Evolutionary conservation across 2,888 invertebrate species (phyloP).

Genomic region (Agapostemon virescens): DNA sequence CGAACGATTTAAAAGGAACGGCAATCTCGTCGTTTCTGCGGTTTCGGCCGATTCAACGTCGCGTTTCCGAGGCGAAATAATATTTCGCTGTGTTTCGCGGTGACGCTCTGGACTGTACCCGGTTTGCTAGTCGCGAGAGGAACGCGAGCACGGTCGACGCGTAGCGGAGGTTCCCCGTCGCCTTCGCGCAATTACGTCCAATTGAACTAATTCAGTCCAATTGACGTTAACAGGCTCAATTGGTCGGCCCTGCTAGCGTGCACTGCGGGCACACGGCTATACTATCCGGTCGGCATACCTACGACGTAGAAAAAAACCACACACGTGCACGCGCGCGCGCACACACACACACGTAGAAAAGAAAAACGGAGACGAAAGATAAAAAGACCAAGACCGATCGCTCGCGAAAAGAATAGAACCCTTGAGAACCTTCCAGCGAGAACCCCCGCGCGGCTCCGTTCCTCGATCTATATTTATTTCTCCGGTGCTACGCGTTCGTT

Average conservation of each 20-base stretch:
- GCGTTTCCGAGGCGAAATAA: constrained; percentile 5
- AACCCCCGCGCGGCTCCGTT: neutral
- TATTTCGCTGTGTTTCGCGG: neutral
- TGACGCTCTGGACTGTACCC: constrained; percentile 35
- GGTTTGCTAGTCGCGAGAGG: constrained; percentile 31
- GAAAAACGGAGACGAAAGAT: constrained; percentile 16
- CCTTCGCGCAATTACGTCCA: constrained; percentile 79
- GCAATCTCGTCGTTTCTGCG: neutral
- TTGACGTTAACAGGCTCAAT: constrained; percentile 80
- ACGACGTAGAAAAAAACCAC: constrained; percentile 60
- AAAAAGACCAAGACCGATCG: constrained; percentile 16
- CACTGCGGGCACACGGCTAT: constrained; percentile 64
- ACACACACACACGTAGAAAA: no score
- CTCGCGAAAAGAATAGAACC: constrained; percentile 40
- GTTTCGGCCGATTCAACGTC: neutral
- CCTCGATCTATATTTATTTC: constrained; percentile 30
- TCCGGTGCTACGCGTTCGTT: neutral
- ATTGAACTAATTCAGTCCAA: constrained; percentile 79
- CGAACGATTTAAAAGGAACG: neutral
- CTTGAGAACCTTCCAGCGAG: neutral
- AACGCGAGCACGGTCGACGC: constrained; percentile 61
- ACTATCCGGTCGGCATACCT: constrained; percentile 64
- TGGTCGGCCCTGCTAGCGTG: constrained; percentile 66
- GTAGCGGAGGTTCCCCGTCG: constrained; percentile 78
- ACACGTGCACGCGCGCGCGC: no score